Evolutionary conservation across 2,888 invertebrate species (phyloP).

Genomic region (Limnephilus marmoratus): DNA sequence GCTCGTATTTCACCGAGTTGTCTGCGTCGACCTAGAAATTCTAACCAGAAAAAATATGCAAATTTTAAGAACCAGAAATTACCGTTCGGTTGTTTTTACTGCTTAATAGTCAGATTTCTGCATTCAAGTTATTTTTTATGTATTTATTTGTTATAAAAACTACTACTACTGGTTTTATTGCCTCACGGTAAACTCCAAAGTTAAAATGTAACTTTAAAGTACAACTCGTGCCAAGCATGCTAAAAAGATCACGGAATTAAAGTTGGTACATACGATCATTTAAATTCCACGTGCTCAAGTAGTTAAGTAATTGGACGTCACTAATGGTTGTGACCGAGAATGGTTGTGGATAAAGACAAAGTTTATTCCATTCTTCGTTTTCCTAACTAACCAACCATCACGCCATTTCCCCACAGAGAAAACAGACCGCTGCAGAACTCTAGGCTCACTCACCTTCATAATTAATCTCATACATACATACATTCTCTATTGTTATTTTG

Average conservation of each 20-base stretch:
- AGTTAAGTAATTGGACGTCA: neutral
- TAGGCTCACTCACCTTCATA: no score
- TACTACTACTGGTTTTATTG: neutral
- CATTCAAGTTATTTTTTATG: neutral
- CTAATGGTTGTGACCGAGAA: neutral
- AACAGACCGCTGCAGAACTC: no score
- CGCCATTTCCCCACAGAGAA: no score
- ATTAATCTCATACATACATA: no score
- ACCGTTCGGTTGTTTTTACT: neutral
- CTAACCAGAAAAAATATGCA: neutral
- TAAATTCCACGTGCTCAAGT: neutral
- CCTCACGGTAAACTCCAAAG: neutral
- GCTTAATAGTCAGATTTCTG: neutral
- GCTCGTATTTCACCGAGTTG: no score
- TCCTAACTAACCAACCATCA: no score
- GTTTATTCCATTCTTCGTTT: neutral
- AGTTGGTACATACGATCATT: neutral
- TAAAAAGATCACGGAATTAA: neutral
- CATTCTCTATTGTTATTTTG: no score
- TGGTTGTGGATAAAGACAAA: neutral
- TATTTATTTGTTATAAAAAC: neutral
- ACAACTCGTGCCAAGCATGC: neutral
- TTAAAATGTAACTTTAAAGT: neutral
- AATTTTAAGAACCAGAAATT: neutral
- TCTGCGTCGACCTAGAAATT: no score